Conservation (phyloP, 1,140 invertebrate species). For the Stegodyphus mimosarum region DNA sequence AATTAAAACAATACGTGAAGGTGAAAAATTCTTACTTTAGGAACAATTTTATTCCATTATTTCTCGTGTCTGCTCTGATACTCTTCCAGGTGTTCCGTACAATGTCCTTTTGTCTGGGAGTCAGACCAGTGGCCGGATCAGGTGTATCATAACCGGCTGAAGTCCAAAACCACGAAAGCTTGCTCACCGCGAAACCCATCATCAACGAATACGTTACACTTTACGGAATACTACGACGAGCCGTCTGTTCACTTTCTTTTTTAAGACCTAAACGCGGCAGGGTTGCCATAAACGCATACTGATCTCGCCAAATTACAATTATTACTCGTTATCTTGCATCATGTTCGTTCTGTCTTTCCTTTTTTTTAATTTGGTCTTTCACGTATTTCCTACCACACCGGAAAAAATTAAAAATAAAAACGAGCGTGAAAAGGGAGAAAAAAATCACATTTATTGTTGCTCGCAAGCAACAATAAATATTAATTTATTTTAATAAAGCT, state of each 20-base stretch:
- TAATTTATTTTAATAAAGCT: too few relatives aligned
- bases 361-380: too few relatives aligned
- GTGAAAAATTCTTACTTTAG: slow-evolving; percentile 68
- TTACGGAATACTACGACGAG: neutral
- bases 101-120: slow-evolving; percentile 69
- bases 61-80: slow-evolving; percentile 69
- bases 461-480: too few relatives aligned
- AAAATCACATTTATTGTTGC: too few relatives aligned
- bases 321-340: too few relatives aligned
- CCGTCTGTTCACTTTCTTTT: neutral
- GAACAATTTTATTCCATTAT: slow-evolving; percentile 71
- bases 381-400: too few relatives aligned
- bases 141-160: slow-evolving; percentile 64
- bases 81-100: slow-evolving; percentile 71
- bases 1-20: neutral
- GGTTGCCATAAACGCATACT: neutral
- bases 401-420: too few relatives aligned
- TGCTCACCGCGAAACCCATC: slow-evolving; percentile 46
- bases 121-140: slow-evolving; percentile 70
- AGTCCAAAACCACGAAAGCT: slow-evolving; percentile 8
- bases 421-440: too few relatives aligned
- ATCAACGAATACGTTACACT: neutral
- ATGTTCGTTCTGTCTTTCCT: too few relatives aligned
- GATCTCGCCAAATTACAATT: neutral
- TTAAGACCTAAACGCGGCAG: neutral